phyloP scores from a whole-genome alignment of 2,888 invertebrate species.

The Parnassius mnemosyne region DNA sequence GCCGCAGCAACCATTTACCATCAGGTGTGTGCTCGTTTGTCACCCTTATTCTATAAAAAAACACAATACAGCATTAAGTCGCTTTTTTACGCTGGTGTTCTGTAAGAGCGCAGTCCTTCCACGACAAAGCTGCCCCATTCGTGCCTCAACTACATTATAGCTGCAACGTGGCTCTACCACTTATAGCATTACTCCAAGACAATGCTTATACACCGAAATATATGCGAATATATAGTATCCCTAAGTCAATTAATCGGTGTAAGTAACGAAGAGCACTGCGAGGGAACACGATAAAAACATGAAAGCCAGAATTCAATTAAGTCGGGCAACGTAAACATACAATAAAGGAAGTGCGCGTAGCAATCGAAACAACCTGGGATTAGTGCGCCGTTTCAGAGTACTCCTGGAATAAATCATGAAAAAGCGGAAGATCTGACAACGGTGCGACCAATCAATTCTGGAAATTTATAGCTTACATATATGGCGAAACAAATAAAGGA shows the following conservation, averaged over 20 bases:
- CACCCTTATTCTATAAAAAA: no score
- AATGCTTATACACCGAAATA: neutral
- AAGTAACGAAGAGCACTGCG: constrained; percentile 14
- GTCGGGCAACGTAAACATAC: constrained; percentile 18
- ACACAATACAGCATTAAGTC: no score
- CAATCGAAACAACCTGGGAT: constrained; percentile 17
- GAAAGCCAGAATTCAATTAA: constrained; percentile 26
- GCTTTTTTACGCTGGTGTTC: no score
- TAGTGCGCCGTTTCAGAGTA: constrained; percentile 12
- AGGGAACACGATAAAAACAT: constrained; percentile 22
- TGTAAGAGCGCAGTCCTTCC: no score
- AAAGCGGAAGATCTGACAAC: constrained; percentile 16
- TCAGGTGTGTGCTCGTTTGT: no score
- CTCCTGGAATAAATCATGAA: constrained; percentile 21
- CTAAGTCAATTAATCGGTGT: constrained; percentile 25
- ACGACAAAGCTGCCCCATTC: no score
- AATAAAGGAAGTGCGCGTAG: constrained; percentile 9
- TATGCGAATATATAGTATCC: neutral
- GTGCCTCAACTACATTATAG: no score
- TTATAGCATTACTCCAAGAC: no score
- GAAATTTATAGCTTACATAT: constrained; percentile 13
- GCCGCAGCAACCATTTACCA: no score
- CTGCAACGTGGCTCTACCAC: no score
- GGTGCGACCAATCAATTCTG: constrained; percentile 18
- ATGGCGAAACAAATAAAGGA: neutral